Percentiles rank a stretch among this genome's conserved stretches.
phyloP scores from a whole-genome alignment of 2,797 vertebrate genomes.

The Epinephelus coioides region DNA sequence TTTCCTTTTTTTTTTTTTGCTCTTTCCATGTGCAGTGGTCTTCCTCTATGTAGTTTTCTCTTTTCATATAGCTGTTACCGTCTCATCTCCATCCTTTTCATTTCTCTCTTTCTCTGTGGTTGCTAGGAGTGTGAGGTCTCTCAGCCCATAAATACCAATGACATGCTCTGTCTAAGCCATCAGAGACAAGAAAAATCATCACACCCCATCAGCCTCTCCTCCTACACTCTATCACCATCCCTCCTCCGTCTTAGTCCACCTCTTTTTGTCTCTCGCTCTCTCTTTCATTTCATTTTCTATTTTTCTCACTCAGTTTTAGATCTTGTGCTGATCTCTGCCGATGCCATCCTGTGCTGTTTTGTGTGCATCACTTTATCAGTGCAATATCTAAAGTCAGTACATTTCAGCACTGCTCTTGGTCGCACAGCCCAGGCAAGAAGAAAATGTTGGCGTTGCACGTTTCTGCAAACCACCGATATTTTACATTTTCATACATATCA shows the following conservation, averaged over 20 bases:
- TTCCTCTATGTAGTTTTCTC: neutral
- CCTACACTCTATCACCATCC: constrained; percentile 38
- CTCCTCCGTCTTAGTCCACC: constrained; percentile 24
- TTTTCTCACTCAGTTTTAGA: neutral
- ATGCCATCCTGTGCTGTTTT: neutral
- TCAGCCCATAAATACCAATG: constrained; percentile 57
- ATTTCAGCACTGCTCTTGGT: too few relatives aligned
- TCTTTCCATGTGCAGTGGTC: neutral
- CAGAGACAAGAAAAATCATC: constrained; percentile 56
- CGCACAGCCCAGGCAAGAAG: too few relatives aligned
- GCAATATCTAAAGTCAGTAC: too few relatives aligned
- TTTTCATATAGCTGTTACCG: constrained; percentile 6
- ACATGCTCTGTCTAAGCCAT: constrained; percentile 51
- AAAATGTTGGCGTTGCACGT: too few relatives aligned
- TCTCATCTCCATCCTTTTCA: constrained; percentile 38
- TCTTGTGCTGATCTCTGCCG: neutral
- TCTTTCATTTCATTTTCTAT: constrained; percentile 1
- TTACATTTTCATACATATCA: too few relatives aligned
- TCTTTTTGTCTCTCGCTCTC: constrained; percentile 1
- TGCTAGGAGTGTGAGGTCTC: constrained; percentile 38
- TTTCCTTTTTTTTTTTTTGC: neutral
- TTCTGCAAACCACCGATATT: too few relatives aligned
- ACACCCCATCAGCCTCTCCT: constrained; percentile 54
- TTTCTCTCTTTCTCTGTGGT: constrained; percentile 20
- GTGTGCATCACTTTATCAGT: too few relatives aligned